These are phyloP conservation scores for Papilio protenor DNA, from an alignment of 2,888 invertebrate genomes.

Conservation along the genomic window DNA sequence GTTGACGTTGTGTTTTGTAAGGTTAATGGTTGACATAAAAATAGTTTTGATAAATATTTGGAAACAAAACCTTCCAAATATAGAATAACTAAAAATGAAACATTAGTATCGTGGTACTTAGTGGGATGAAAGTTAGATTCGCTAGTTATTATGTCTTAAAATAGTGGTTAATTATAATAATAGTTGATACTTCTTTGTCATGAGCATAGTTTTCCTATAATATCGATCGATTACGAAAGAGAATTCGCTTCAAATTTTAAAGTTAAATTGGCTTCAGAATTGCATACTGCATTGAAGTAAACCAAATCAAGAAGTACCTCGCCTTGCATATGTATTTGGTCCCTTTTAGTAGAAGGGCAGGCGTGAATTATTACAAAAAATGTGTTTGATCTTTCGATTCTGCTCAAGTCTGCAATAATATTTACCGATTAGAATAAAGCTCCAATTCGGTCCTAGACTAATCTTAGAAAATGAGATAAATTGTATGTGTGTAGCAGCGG, in stretches of 20 bases:
- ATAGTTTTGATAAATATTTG: conserved; percentile 71
- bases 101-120: conserved; percentile 50
- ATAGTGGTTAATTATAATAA: conserved; percentile 46
- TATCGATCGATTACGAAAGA: conserved; percentile 84
- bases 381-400: conserved; percentile 22
- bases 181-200: conserved; percentile 74
- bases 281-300: conserved; percentile 8
- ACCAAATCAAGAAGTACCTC: conserved; percentile 16
- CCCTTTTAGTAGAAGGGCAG: conserved; percentile 18
- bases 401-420: conserved; percentile 29
- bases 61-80: conserved; percentile 60
- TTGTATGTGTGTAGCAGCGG: conserved; percentile 53
- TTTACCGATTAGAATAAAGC: conserved; percentile 11
- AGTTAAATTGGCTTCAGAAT: conserved; percentile 50
- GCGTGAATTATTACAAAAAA: conserved; percentile 25
- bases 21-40: conserved; percentile 74
- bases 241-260: conserved; percentile 60
- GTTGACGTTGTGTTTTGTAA: conserved; percentile 65
- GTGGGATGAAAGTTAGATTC: conserved; percentile 19
- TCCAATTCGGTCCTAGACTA: conserved; percentile 45
- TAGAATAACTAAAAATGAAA: conserved; percentile 57
- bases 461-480: conserved; percentile 61
- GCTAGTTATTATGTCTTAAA: conserved; percentile 31
- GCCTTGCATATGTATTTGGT: neutral
- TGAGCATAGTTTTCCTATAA: conserved; percentile 73